Conservation (phyloP, 64 coral and sea anemone species). For the Astreopora myriophthalma region DNA sequence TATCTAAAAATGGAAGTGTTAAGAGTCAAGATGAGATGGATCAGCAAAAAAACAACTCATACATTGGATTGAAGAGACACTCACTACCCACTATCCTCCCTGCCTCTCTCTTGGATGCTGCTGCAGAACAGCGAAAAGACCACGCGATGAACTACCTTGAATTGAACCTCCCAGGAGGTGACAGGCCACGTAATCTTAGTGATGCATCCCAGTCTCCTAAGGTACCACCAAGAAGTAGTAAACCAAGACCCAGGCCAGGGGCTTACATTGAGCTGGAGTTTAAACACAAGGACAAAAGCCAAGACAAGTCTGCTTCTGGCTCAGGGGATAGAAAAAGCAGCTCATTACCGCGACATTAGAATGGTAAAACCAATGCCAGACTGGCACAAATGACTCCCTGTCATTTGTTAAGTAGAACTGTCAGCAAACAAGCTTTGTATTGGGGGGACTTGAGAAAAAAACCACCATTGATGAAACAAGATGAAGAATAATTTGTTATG, state of each 20-base stretch:
- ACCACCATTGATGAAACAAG: no score
- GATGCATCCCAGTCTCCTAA: constrained; percentile 13
- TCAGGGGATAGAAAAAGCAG: background rate
- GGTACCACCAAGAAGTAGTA: background rate
- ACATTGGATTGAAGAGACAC: constrained; percentile 3
- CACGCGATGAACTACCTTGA: constrained; percentile 16
- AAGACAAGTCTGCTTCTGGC: background rate
- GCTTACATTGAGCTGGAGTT: constrained; percentile 77
- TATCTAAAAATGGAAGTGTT: background rate
- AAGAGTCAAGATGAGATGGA: background rate
- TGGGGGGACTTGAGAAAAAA: no score
- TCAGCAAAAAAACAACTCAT: background rate
- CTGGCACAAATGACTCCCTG: no score
- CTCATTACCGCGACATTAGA: background rate
- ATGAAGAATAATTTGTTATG: no score
- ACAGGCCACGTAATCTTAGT: constrained; percentile 33
- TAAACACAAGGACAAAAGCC: constrained; percentile 17
- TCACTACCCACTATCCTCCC: background rate
- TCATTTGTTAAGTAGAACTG: background rate
- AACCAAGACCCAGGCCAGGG: background rate
- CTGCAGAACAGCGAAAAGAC: background rate
- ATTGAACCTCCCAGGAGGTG: constrained; percentile 6
- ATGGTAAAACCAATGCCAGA: no score
- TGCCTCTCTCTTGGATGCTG: background rate
- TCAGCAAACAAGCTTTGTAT: no score